Evolutionary conservation across 2,888 invertebrate genomes (phyloP).

Genomic region (Apamea anceps): DNA sequence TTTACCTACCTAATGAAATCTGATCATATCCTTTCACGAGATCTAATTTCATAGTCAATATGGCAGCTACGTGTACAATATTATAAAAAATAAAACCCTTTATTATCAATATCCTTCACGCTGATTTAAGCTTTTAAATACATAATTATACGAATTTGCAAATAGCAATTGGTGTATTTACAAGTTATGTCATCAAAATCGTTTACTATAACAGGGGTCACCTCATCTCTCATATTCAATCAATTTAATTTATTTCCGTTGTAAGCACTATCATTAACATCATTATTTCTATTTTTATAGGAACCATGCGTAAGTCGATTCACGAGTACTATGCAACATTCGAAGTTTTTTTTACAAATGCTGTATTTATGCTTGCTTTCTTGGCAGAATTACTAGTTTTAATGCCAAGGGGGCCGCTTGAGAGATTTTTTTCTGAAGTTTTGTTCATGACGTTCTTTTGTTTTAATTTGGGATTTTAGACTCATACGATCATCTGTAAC

Average conservation of each 20-base stretch:
- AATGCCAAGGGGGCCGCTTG: constrained; percentile 79
- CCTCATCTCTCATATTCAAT: constrained; percentile 34
- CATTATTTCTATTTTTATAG: constrained; percentile 88
- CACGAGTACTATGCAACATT: constrained; percentile 83
- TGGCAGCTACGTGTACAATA: neutral
- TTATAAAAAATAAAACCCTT: neutral
- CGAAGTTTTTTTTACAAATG: constrained; percentile 73
- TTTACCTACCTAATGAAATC: neutral
- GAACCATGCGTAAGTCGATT: constrained; percentile 90
- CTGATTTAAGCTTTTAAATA: neutral
- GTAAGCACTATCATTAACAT: constrained; percentile 72
- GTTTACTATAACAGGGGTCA: constrained; percentile 11
- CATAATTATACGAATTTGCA: neutral
- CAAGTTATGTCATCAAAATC: constrained; percentile 15
- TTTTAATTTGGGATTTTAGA: constrained; percentile 54
- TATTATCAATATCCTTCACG: no score
- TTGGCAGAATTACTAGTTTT: constrained; percentile 76
- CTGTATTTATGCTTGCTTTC: constrained; percentile 85
- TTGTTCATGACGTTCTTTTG: constrained; percentile 66
- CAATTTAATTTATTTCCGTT: constrained; percentile 46
- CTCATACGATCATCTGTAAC: constrained; percentile 73
- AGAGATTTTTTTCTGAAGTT: constrained; percentile 71
- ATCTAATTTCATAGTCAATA: neutral
- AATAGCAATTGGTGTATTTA: neutral
- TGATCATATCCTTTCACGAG: neutral